These are phyloP conservation scores for Spea hammondii DNA, from an alignment of 2,797 vertebrate species.

Conservation along the genomic window DNA sequence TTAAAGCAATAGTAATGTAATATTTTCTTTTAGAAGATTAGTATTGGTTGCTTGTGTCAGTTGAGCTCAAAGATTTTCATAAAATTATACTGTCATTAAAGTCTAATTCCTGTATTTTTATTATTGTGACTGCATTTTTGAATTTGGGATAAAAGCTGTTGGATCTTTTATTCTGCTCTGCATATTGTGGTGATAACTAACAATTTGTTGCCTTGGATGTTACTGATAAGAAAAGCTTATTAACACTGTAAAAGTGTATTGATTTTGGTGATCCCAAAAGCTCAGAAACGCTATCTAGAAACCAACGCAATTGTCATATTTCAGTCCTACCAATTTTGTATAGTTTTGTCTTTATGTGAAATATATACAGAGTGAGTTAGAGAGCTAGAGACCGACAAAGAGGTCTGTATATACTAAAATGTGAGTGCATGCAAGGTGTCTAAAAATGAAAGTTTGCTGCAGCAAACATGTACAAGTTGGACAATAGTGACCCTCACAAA, in stretches of 20 bases:
- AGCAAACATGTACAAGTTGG: no score
- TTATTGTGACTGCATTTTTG: constrained; percentile 25
- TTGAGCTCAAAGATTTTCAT: constrained; percentile 14
- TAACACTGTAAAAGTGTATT: constrained; percentile 14
- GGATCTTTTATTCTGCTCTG: constrained; percentile 21
- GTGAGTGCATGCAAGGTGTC: no score
- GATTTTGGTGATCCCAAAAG: constrained; percentile 6
- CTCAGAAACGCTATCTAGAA: not conserved
- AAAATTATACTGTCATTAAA: constrained; percentile 23
- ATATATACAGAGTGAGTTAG: no score
- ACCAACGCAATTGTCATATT: not conserved
- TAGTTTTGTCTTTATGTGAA: no score
- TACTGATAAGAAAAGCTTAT: constrained; percentile 34
- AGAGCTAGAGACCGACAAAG: no score
- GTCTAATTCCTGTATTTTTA: constrained; percentile 4
- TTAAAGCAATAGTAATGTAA: not conserved
- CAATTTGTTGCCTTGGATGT: constrained; percentile 15
- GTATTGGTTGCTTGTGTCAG: constrained; percentile 2
- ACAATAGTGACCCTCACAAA: no score
- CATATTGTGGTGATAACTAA: constrained; percentile 14
- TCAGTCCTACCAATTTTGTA: not conserved
- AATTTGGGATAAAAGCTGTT: constrained; percentile 9
- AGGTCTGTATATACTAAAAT: no score
- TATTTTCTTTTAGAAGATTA: constrained; percentile 14
- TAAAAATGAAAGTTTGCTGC: no score